A percentile compares a stretch with the other conserved stretches of the same genome.
These are phyloP conservation scores for Gavia stellata DNA, from an alignment of 2,113 vertebrate genomes.

Conservation along the genomic window DNA sequence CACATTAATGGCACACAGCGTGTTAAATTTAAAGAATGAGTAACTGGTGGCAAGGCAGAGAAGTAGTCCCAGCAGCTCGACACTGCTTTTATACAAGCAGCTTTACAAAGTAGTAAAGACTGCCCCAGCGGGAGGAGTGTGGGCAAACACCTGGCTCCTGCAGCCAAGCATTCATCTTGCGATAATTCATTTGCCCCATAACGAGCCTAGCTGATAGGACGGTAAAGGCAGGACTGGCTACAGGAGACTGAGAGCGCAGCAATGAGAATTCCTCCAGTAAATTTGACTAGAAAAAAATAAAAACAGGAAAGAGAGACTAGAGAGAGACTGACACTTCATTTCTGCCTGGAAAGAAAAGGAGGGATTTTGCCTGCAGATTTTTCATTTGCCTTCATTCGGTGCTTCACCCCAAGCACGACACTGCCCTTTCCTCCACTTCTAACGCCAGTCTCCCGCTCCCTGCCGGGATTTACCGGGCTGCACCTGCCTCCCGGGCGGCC, in stretches of 20 bases:
- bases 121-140: fast-evolving
- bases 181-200: neutral
- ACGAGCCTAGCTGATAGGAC: neutral
- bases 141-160: neutral
- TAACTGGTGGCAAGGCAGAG: neutral
- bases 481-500: no score
- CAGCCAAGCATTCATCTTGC: neutral
- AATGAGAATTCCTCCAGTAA: neutral
- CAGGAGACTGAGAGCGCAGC: neutral
- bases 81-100: neutral
- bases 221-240: neutral
- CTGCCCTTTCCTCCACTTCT: fast-evolving
- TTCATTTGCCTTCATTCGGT: neutral
- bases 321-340: fast-evolving
- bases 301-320: neutral
- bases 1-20: neutral
- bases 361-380: fast-evolving
- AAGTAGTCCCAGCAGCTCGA: neutral
- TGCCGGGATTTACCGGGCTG: neutral
- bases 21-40: neutral
- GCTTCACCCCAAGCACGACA: neutral
- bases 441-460: fast-evolving
- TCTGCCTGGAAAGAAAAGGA: no score
- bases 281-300: neutral
- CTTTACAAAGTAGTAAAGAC: neutral